Conservation (phyloP, 2,797 vertebrate genomes). For the Vireo griseus region DNA sequence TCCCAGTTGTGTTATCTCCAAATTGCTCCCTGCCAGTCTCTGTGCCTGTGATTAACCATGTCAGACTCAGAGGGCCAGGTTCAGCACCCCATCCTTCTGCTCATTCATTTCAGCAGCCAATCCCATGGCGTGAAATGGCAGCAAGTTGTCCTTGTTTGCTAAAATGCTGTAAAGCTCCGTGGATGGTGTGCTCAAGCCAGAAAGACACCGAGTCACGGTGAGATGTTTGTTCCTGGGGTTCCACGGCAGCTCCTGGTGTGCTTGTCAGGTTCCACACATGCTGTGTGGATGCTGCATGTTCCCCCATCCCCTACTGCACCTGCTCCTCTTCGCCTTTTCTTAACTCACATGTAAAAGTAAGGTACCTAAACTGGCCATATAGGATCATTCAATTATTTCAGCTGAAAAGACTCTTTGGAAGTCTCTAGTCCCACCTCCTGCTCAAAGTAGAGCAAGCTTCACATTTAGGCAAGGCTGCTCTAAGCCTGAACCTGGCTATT, state of each 20-base stretch:
- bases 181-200: not conserved
- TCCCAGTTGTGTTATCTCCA: constrained; percentile 13
- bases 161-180: not conserved
- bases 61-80: not conserved
- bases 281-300: fast-evolving
- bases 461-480: not conserved
- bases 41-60: not conserved
- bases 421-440: not conserved
- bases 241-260: not conserved
- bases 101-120: not conserved
- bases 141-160: not conserved
- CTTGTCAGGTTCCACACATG: fast-evolving
- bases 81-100: not conserved
- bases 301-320: not conserved
- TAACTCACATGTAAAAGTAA: not conserved
- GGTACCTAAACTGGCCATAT: fast-evolving
- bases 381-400: not conserved
- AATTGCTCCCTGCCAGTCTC: constrained; percentile 51
- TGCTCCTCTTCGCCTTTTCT: not conserved
- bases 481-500: not conserved
- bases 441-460: not conserved
- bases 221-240: not conserved
- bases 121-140: not conserved
- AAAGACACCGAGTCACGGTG: not conserved
- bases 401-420: not conserved